Evolutionary conservation across 2,888 invertebrate species (phyloP), one percentile per base, ranked within the genome.

Genomic region (Tetrapedia diversipes): DNA sequence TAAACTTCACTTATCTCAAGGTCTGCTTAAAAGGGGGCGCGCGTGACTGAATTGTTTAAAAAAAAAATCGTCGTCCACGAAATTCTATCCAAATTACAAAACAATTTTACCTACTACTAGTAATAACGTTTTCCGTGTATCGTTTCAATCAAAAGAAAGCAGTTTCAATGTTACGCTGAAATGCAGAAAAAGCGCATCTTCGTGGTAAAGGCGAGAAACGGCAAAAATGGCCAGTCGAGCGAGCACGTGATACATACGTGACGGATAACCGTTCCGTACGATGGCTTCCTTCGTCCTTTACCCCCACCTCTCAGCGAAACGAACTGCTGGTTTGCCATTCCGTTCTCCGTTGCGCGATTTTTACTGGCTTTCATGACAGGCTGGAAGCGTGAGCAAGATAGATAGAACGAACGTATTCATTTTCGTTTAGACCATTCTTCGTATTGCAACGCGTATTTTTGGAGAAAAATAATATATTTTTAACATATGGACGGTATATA

Each of bases 161-260:
- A 22, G 10, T 16, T 14, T 19, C 24, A 45, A n/a, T n/a, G 34
- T 45, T 14, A 43, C 16, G 24, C 45, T 51, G 10, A 7, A 51
- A 29, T 27, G 32, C 0, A n/a, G 0, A 43, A 43, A 49, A 66
- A 43, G 54, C 65, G 14, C 19, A 61, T 69, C 16, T n/a, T 49
- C 4, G n/a, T 16, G 49, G 47, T 2, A 34, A 39, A 24, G 51
- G 45, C 24, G 73, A 70, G 68, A 76, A 76, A 73, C 68, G 68
- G 71, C 65, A 71, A 80, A 82, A 70, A 80, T 68, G 72, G 70
- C 84, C 75, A 77, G 82, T 82, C 63, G 41, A 68, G 77, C 79
- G 68, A 79, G 84, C 84, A 84, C 78, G 84, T 84, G 84, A 84
- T 79, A 57, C 65, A 14, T 51, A 61, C 83, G 83, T 84, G 84